Percentiles rank a stretch among this genome's conserved stretches.
Evolutionary conservation across 92 coral and sea anemone genomes (phyloP).

Genomic region (Plumapathes pennacea): DNA sequence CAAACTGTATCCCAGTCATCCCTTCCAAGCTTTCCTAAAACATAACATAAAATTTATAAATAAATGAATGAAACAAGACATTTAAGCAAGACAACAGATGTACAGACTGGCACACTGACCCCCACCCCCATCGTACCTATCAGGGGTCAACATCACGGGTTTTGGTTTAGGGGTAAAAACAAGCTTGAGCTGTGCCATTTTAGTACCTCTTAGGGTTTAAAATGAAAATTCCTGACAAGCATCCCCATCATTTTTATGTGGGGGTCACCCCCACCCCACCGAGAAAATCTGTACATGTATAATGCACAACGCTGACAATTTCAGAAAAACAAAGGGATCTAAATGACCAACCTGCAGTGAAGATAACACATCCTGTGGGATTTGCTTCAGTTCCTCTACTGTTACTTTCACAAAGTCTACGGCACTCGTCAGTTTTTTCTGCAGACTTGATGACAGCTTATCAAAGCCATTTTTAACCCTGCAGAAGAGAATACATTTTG

Average conservation of each 20-base stretch:
- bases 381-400: constrained; percentile 54
- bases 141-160: too few relatives aligned
- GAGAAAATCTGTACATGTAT: too few relatives aligned
- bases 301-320: not conserved
- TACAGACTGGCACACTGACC: too few relatives aligned
- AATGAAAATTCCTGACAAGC: too few relatives aligned
- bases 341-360: constrained; percentile 50
- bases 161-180: too few relatives aligned
- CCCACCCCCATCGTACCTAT: too few relatives aligned
- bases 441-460: constrained; percentile 42
- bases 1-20: constrained; percentile 74
- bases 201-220: too few relatives aligned
- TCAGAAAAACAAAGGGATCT: not conserved
- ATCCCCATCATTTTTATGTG: too few relatives aligned
- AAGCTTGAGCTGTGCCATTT: too few relatives aligned
- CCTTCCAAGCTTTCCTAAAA: constrained; percentile 73
- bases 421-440: constrained; percentile 68
- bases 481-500: too few relatives aligned
- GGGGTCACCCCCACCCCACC: too few relatives aligned
- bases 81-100: too few relatives aligned
- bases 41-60: not conserved
- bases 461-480: constrained; percentile 81
- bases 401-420: constrained; percentile 74
- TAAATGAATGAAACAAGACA: not conserved
- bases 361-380: constrained; percentile 89